These are phyloP conservation scores for Cyprinus carpio DNA, from an alignment of 2,113 vertebrate species.

Conservation along the genomic window DNA sequence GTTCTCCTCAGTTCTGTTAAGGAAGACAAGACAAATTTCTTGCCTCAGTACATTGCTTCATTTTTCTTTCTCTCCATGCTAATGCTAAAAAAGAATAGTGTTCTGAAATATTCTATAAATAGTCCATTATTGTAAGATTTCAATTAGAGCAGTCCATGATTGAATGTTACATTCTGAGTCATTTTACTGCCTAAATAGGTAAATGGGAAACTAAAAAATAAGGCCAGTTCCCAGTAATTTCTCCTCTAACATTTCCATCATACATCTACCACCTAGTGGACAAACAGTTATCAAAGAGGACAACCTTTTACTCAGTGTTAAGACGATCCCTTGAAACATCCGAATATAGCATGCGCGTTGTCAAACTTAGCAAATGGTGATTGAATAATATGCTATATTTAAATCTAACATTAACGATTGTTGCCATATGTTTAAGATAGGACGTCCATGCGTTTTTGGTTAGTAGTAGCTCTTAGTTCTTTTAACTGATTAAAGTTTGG, in stretches of 20 bases:
- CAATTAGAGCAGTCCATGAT: neutral
- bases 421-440: neutral
- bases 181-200: neutral
- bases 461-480: neutral
- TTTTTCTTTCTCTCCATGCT: neutral
- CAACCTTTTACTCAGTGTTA: neutral
- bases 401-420: neutral
- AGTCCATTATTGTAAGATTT: neutral
- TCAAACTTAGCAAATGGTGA: neutral
- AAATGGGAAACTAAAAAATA: neutral
- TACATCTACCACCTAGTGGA: conserved; percentile 36
- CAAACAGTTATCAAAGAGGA: neutral
- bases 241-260: neutral
- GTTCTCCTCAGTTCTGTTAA: neutral
- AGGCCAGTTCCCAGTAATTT: neutral
- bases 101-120: neutral
- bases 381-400: neutral
- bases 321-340: neutral
- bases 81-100: neutral
- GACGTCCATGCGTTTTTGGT: no score
- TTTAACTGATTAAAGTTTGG: neutral
- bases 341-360: neutral
- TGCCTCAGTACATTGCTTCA: neutral
- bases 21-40: neutral
- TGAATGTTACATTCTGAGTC: neutral